A percentile compares a stretch with the other conserved stretches of the same genome.
These are phyloP conservation scores for Hozukius guyotensis DNA, from an alignment of 2,797 vertebrate genomes.

Conservation along the genomic window DNA sequence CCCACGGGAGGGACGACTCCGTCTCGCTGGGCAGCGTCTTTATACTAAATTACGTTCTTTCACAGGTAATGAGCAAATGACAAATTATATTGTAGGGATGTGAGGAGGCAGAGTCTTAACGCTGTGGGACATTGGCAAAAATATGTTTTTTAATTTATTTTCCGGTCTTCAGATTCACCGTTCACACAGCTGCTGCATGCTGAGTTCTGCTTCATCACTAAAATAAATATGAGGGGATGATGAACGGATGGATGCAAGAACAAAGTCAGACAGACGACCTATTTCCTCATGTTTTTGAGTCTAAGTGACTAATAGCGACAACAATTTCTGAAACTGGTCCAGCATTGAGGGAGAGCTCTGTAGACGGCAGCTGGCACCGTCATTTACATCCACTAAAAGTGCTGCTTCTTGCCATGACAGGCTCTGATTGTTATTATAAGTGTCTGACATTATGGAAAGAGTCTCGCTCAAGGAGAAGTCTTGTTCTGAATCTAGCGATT, in stretches of 20 bases:
- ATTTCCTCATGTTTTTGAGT: too few relatives aligned
- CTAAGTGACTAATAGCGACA: too few relatives aligned
- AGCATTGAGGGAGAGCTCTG: too few relatives aligned
- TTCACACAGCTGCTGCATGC: background rate
- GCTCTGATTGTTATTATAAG: too few relatives aligned
- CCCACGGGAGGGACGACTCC: background rate
- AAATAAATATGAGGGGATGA: background rate
- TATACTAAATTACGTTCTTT: constrained; percentile 20
- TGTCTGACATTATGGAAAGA: too few relatives aligned
- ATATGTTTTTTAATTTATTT: background rate
- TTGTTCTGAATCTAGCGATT: too few relatives aligned
- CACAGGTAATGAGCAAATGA: constrained; percentile 29
- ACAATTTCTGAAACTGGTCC: too few relatives aligned
- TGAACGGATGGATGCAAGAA: background rate
- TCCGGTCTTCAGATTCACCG: background rate
- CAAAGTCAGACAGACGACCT: background rate
- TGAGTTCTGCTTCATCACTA: background rate
- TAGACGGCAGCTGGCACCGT: too few relatives aligned
- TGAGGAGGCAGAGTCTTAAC: background rate
- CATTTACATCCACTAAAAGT: too few relatives aligned
- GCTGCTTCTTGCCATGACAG: too few relatives aligned
- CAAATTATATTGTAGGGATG: background rate
- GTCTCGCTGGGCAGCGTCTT: background rate
- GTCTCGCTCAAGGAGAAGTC: too few relatives aligned
- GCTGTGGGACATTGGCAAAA: background rate